A percentile compares a stretch with the other conserved stretches of the same genome.
phyloP scores from a whole-genome alignment of 2,888 invertebrate genomes.

The Prosapia bicincta region DNA sequence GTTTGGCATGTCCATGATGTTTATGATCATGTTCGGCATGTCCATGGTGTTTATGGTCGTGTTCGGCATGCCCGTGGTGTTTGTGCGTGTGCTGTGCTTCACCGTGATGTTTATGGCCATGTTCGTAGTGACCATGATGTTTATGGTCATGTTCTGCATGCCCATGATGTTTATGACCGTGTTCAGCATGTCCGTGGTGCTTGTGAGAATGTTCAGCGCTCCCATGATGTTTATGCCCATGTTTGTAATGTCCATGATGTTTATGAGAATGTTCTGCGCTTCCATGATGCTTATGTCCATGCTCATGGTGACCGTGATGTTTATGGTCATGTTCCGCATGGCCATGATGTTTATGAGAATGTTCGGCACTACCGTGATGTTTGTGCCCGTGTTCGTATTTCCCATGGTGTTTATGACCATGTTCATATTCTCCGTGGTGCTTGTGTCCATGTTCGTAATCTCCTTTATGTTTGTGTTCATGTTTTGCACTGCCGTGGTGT shows the following conservation, averaged over 20 bases:
- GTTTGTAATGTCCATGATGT: slow-evolving; percentile 30
- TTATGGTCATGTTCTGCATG: slow-evolving; percentile 26
- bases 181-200: slow-evolving; percentile 35
- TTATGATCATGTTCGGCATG: slow-evolving; percentile 31
- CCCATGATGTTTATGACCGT: slow-evolving; percentile 34
- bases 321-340: slow-evolving; percentile 30
- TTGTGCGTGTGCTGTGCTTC: slow-evolving; percentile 26
- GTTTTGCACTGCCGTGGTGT: slow-evolving; percentile 4
- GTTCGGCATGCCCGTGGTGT: slow-evolving; percentile 30
- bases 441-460: slow-evolving; percentile 2
- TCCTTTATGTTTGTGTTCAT: slow-evolving; percentile 10
- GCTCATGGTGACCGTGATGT: slow-evolving; percentile 34
- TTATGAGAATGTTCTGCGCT: slow-evolving; percentile 25
- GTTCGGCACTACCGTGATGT: slow-evolving; percentile 32
- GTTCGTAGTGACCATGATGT: slow-evolving; percentile 31
- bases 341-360: slow-evolving; percentile 34
- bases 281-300: slow-evolving; percentile 32
- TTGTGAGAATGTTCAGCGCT: slow-evolving; percentile 36
- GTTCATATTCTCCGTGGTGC: neutral
- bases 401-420: slow-evolving; percentile 36
- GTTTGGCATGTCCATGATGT: slow-evolving; percentile 33
- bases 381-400: slow-evolving; percentile 30
- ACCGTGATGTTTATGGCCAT: slow-evolving; percentile 7
- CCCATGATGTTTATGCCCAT: slow-evolving; percentile 36
- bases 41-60: slow-evolving; percentile 29